Percentiles rank a stretch among this genome's conserved stretches.
Conservation (phyloP, 2,888 invertebrate species). For the Pristionchus arcanus region DNA sequence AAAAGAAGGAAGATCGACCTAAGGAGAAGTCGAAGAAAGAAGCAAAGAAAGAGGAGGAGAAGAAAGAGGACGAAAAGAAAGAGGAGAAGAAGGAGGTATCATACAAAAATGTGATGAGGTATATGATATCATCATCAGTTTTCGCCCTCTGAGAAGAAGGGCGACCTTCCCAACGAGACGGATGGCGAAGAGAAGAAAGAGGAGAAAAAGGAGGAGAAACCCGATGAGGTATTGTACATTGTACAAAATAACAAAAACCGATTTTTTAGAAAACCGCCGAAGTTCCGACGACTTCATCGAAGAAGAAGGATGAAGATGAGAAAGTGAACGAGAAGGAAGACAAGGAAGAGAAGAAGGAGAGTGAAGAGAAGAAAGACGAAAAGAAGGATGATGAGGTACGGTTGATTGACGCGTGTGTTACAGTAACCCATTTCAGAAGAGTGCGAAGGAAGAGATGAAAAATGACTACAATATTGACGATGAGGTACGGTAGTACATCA, state of each 20-base stretch:
- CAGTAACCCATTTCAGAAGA: background rate
- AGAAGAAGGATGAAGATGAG: constrained; percentile 14
- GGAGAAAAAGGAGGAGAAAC: too few species aligned
- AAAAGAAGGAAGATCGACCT: background rate
- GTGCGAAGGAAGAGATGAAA: background rate
- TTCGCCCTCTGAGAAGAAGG: too few species aligned
- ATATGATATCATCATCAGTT: too few species aligned
- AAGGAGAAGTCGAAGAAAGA: constrained; percentile 13
- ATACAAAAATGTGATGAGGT: too few species aligned
- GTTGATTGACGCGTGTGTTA: background rate
- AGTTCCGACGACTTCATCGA: background rate
- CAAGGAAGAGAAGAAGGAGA: background rate
- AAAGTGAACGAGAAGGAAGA: background rate
- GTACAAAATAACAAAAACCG: background rate
- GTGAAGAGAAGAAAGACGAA: background rate
- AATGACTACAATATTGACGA: too few species aligned
- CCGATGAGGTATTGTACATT: background rate
- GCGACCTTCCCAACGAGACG: too few species aligned
- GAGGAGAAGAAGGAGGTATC: too few species aligned
- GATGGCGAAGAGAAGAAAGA: too few species aligned
- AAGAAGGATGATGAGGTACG: background rate
- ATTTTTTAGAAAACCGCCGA: background rate
- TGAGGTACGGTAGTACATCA: too few species aligned
- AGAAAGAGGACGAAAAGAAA: background rate
- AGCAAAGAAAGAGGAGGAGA: background rate